Evolutionary conservation across 2,113 vertebrate genomes (phyloP), one percentile per base, ranked within the genome.

Genomic region (Acrocephalus arundinaceus): DNA sequence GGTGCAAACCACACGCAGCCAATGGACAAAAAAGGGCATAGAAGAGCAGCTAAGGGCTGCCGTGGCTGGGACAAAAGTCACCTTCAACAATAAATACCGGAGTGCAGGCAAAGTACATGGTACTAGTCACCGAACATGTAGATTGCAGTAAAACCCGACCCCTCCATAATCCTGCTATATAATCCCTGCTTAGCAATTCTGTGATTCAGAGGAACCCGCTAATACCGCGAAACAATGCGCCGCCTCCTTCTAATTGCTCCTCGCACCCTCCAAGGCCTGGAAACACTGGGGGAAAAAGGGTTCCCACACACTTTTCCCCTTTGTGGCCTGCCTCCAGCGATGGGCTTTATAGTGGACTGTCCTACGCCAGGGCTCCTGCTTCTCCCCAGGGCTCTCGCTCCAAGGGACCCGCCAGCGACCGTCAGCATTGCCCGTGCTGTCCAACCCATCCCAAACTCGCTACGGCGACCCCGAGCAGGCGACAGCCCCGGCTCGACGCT

Each of bases 41-140:
- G 75, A 74, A 35, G 48, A 62, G 59, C 46, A 86, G 39, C 31
- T 39, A 86, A 52, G 76, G 61, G 76, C 76, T 74, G 35, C 28
- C 2, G 8, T 11, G 33, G 51, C 51, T 31, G 31, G 94, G 84
- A 92, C 94, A 96, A 94, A 95, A 96, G 95, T 97, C 96, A 96
- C 94, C 83, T 94, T 86, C 65, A 72, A 43, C 91, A 90, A 93
- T 92, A 93, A 92, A 93, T 45, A 66, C 0, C 35, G 45, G 65
- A 93, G 68, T n/a, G 61, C 65, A 93, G 86, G 70, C 95, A 96
- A 96, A 96, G 95, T 95, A 78, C 95, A 61, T 3, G 4, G 33
- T 22, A 15, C 23, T 45, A 51, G 67, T 62, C 68, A 84, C 52
- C 1, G 0, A 80, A 27, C 48, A 48, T 1, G 16, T 72, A 90